These are phyloP conservation scores for Acanthiza pusilla DNA, from an alignment of 2,797 vertebrate species.

Conservation along the genomic window DNA sequence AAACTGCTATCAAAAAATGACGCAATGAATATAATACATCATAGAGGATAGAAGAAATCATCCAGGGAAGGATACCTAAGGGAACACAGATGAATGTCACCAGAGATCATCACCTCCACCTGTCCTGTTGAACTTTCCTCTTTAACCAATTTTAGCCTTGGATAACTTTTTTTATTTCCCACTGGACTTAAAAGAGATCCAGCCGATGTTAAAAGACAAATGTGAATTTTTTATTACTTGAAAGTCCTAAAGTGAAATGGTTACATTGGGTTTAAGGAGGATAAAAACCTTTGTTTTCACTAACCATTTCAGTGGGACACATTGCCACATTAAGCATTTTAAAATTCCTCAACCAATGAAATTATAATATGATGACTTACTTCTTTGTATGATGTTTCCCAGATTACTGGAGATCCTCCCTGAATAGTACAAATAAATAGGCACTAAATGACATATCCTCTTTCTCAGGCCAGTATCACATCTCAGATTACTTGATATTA, in stretches of 20 bases:
- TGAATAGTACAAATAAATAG: background rate
- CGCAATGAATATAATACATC: background rate
- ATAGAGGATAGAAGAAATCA: background rate
- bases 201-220: background rate
- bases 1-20: background rate
- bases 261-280: background rate
- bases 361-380: background rate
- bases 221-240: background rate
- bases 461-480: background rate
- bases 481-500: background rate
- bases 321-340: background rate
- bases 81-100: background rate
- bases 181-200: background rate
- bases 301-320: background rate
- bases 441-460: background rate
- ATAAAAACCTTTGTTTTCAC: background rate
- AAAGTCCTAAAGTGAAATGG: background rate
- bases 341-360: background rate
- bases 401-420: background rate
- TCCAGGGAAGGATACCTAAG: background rate
- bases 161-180: background rate
- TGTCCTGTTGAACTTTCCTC: slow-evolving; percentile 4
- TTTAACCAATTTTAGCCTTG: background rate
- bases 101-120: slow-evolving; percentile 27
- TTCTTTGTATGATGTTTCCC: background rate